These are phyloP conservation scores for Caenorhabditis sinica DNA, from an alignment of 2,888 invertebrate genomes.

Conservation along the genomic window DNA sequence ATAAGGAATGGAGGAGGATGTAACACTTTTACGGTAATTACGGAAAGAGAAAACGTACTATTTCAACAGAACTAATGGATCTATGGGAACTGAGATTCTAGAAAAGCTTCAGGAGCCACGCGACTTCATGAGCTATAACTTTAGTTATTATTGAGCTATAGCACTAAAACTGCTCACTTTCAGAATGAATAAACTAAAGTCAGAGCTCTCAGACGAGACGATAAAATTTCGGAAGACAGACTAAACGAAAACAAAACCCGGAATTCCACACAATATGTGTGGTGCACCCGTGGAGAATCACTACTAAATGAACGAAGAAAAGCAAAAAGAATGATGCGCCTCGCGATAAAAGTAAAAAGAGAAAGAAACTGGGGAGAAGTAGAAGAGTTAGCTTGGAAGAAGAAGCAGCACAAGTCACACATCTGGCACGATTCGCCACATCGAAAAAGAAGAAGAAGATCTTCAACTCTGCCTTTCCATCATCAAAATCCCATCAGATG, in stretches of 20 bases:
- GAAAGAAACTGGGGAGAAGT: slow-evolving; percentile 20
- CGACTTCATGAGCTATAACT: slow-evolving; percentile 12
- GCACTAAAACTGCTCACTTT: not conserved
- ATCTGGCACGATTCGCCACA: slow-evolving; percentile 47
- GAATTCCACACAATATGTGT: slow-evolving; percentile 23
- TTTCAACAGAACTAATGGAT: not conserved
- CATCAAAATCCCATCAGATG: slow-evolving; percentile 44
- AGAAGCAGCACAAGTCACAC: slow-evolving; percentile 29
- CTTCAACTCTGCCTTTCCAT: too few relatives aligned
- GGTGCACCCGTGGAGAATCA: slow-evolving; percentile 14
- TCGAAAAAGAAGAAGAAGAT: slow-evolving; percentile 14
- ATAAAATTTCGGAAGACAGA: slow-evolving; percentile 6
- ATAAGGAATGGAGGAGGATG: not conserved
- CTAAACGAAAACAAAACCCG: slow-evolving; percentile 56
- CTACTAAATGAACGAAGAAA: slow-evolving; percentile 52
- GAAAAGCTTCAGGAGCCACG: too few relatives aligned
- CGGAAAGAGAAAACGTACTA: slow-evolving; percentile 12
- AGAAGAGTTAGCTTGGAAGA: slow-evolving; percentile 9
- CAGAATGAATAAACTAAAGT: slow-evolving; percentile 31
- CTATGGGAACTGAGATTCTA: not conserved
- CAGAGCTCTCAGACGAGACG: slow-evolving; percentile 4
- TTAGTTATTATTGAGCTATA: not conserved
- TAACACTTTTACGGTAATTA: slow-evolving; percentile 33
- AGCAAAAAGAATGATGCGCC: slow-evolving; percentile 8
- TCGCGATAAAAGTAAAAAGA: slow-evolving; percentile 57